Conservation (phyloP, 2,797 vertebrate genomes). For the Kryptopterus vitreolus region DNA sequence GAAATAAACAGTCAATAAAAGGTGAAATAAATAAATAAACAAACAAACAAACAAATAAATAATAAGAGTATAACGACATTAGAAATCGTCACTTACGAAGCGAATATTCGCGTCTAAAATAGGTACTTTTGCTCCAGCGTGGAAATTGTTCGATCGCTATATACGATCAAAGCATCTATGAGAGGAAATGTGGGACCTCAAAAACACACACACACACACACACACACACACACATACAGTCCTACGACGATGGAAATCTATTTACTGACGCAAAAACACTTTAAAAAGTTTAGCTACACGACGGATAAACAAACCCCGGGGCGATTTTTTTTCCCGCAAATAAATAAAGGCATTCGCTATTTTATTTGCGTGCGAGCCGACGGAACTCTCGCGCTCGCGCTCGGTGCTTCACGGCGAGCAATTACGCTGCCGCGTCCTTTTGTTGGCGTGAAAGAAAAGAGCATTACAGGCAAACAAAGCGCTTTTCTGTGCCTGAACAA, state of each 20-base stretch:
- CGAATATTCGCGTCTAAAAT: no score
- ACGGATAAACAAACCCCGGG: background rate
- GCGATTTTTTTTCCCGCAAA: background rate
- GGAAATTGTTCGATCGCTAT: no score
- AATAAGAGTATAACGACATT: no score
- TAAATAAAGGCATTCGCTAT: background rate
- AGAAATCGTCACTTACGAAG: no score
- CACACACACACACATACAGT: no score
- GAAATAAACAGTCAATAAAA: background rate
- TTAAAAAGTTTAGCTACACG: background rate
- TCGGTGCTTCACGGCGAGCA: conserved; percentile 14
- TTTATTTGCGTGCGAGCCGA: conserved; percentile 2
- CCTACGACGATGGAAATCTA: no score
- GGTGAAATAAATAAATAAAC: background rate
- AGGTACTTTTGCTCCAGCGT: no score
- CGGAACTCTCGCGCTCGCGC: background rate
- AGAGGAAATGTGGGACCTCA: no score
- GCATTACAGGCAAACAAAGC: conserved; percentile 26
- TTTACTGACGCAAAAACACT: no score
- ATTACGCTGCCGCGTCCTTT: conserved; percentile 28
- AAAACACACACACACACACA: no score
- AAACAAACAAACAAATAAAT: no score
- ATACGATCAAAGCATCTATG: no score
- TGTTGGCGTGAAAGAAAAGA: conserved; percentile 26
- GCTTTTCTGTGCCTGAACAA: conserved; percentile 27